Percentiles rank a stretch among this genome's conserved stretches.
These are phyloP conservation scores for Scaptomyza montana DNA, from an alignment of 1,140 invertebrate species.

Conservation along the genomic window DNA sequence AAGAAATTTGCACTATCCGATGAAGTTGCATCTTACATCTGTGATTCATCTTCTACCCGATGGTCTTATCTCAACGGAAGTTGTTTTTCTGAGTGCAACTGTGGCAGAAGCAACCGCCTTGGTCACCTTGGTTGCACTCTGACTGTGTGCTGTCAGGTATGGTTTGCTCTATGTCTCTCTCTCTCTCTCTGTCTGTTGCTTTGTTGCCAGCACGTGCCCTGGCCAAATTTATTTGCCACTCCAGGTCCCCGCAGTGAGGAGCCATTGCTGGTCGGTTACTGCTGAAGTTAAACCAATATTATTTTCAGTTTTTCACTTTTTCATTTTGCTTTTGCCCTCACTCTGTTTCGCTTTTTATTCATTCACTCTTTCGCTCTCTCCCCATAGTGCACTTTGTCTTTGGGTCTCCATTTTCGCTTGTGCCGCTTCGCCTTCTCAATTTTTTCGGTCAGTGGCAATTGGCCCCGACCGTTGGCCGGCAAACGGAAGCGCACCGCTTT, in stretches of 20 bases:
- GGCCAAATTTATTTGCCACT: conserved; percentile 42
- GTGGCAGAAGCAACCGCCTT: background rate
- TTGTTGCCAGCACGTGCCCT: conserved; percentile 48
- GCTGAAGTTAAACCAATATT: conserved; percentile 73
- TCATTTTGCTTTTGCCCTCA: background rate
- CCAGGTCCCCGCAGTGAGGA: conserved; percentile 4
- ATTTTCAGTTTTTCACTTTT: conserved; percentile 37
- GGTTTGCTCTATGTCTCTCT: conserved; percentile 28
- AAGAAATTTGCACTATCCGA: too few species aligned
- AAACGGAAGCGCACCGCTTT: conserved; percentile 44
- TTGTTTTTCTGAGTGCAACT: background rate
- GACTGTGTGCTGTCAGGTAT: conserved; percentile 25
- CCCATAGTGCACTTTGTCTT: conserved; percentile 63
- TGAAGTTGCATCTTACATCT: too few species aligned
- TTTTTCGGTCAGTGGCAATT: conserved; percentile 79
- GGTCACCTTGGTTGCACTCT: conserved; percentile 6
- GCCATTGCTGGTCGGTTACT: conserved; percentile 16
- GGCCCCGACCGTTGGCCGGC: conserved; percentile 51
- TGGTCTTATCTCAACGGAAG: too few species aligned
- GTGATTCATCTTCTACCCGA: too few species aligned
- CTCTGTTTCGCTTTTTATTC: background rate
- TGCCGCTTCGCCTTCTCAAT: conserved; percentile 50
- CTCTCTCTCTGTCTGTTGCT: conserved; percentile 17
- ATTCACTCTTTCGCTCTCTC: conserved; percentile 1
- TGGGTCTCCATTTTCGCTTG: conserved; percentile 34